phyloP scores from a whole-genome alignment of 2,888 invertebrate species.

The Leptopilina myrica region DNA sequence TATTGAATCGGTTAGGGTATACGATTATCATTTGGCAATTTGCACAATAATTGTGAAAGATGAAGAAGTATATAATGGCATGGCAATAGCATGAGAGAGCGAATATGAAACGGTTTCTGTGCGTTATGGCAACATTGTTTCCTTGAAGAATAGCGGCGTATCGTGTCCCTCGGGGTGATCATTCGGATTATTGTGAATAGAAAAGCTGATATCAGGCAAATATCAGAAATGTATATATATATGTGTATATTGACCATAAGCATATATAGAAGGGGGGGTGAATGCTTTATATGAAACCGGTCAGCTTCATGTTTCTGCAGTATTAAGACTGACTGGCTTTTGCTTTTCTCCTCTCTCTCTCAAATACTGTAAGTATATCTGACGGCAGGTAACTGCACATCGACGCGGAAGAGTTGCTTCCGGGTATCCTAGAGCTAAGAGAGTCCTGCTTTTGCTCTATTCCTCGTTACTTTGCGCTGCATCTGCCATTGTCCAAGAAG shows the following conservation, averaged over 20 bases:
- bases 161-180: background rate
- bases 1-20: no score
- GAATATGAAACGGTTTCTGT: no score
- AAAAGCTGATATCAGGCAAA: slow-evolving; percentile 12
- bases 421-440: slow-evolving; percentile 45
- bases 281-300: slow-evolving; percentile 34
- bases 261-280: background rate
- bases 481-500: slow-evolving; percentile 42
- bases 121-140: slow-evolving; percentile 25
- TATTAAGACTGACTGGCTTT: background rate
- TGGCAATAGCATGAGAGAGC: no score
- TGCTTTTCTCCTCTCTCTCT: slow-evolving; percentile 29
- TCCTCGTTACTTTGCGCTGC: slow-evolving; percentile 36
- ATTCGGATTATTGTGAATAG: background rate
- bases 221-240: slow-evolving; percentile 17
- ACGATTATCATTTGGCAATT: no score
- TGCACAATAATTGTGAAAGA: no score
- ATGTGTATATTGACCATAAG: background rate
- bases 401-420: slow-evolving; percentile 59
- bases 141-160: background rate
- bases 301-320: slow-evolving; percentile 12
- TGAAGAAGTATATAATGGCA: no score
- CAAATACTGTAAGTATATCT: slow-evolving; percentile 45
- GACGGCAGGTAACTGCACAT: slow-evolving; percentile 60
- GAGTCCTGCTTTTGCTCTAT: background rate